These are phyloP conservation scores for Dreissena polymorpha DNA, from an alignment of 1,140 invertebrate genomes.

Conservation along the genomic window DNA sequence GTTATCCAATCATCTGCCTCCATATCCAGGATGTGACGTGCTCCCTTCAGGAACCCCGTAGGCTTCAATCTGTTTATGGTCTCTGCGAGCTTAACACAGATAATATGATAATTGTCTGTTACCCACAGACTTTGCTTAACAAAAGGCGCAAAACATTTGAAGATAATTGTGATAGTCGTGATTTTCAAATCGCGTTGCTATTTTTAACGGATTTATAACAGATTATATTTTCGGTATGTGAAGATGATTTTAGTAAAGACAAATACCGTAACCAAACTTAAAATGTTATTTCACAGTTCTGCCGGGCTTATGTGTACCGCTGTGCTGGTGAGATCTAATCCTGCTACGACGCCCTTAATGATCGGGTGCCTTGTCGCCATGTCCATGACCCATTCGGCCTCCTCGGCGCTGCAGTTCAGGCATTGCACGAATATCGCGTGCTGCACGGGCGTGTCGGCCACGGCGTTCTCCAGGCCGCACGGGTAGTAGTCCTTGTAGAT, in stretches of 20 bases:
- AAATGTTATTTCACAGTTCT: too few species aligned
- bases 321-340: slow-evolving; percentile 58
- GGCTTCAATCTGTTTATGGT: slow-evolving; percentile 17
- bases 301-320: slow-evolving; percentile 32
- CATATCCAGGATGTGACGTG: slow-evolving; percentile 40
- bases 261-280: too few species aligned
- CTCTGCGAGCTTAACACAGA: neutral
- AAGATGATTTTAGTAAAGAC: too few species aligned
- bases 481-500: slow-evolving; percentile 56
- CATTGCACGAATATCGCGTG: slow-evolving; percentile 67
- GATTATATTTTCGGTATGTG: too few species aligned
- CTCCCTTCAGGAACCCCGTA: slow-evolving; percentile 40
- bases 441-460: slow-evolving; percentile 54
- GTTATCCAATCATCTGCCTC: slow-evolving; percentile 49
- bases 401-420: slow-evolving; percentile 56
- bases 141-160: too few species aligned
- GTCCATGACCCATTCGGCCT: slow-evolving; percentile 66
- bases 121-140: too few species aligned
- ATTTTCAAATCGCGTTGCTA: too few species aligned
- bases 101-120: neutral
- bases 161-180: too few species aligned
- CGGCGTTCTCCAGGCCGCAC: slow-evolving; percentile 36
- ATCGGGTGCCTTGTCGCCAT: slow-evolving; percentile 57
- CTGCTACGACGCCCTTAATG: slow-evolving; percentile 66
- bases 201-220: too few species aligned